Evolutionary conservation across 1,140 invertebrate species (phyloP), one percentile per base, ranked within the genome.

Genomic region (Pomacea maculata): DNA sequence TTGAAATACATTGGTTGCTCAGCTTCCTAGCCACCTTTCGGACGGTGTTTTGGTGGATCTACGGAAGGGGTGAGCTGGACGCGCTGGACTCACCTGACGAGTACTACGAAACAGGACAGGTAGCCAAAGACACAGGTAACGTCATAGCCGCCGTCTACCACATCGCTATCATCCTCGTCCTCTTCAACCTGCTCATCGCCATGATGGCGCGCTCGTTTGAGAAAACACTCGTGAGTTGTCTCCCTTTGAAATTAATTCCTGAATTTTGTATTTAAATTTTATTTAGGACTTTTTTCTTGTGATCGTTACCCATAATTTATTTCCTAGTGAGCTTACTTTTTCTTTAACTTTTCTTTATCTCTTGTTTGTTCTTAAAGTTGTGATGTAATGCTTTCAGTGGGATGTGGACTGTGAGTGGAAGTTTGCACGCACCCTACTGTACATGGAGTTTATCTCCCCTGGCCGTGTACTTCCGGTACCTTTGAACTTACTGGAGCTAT

Each of bases 151-250:
- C 96, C 84, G 94, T 97, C 88, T 99, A 99, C 94, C 96, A 99
- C 94, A 94, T 99, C 94, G 96, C 98, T 90, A 97, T 97, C 84
- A 96, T 99, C 86, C 96, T 99, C 91, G 97, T 99, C 86, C 94
- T 99, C 86, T 97, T 99, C 93, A 99, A 99, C 94, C 95, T 99
- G 91, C 95, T 99, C 86, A 99, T 99, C 95, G 98, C 98, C 93
- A 99, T 99, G 98, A 99, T 99, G 97, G 97, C 97, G 90, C 97
- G 99, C 93, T 99, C 98, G 86, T 99, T 99, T 92, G 97, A 99
- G 92, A 94, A 78, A 65, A 78, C 70, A n/a, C 65, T 71, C 52
- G 77, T 78, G 15, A 57, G 77, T 78, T 17, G 14, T 15, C 6
- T 45, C 34, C 34, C 34, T 45, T 45, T 45, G 34, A 45, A 45